A percentile compares a stretch with the other conserved stretches of the same genome.
Conservation (phyloP, 2,888 invertebrate species). For the Chouioia cunea region DNA sequence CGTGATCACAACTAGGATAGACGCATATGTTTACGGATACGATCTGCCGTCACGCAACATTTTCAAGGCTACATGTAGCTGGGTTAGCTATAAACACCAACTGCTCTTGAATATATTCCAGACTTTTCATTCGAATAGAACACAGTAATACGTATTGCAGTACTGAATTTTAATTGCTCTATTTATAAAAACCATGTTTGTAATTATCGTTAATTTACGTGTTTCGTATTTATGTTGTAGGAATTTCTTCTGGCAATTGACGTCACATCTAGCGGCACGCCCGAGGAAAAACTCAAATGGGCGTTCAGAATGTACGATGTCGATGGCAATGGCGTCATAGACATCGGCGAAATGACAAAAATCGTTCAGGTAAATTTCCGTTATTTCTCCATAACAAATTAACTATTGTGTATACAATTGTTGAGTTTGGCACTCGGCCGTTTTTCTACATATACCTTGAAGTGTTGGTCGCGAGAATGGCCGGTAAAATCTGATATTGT, state of each 20-base stretch:
- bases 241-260: constrained; percentile 98
- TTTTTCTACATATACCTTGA: no score
- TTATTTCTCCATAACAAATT: no score
- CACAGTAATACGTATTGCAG: neutral
- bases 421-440: no score
- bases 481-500: no score
- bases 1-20: neutral
- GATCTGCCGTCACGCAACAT: constrained; percentile 39
- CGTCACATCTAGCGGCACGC: constrained; percentile 96
- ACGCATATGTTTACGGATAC: constrained; percentile 13
- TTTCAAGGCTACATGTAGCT: constrained; percentile 31
- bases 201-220: neutral
- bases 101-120: constrained; percentile 20
- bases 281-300: constrained; percentile 98
- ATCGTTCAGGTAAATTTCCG: constrained; percentile 89
- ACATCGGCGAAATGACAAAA: constrained; percentile 99
- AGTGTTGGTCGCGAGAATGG: no score
- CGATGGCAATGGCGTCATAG: constrained; percentile 97
- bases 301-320: constrained; percentile 99
- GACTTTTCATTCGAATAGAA: constrained; percentile 18
- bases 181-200: neutral
- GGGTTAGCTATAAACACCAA: constrained; percentile 25
- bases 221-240: constrained; percentile 72
- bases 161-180: neutral
- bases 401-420: no score